Percentiles rank a stretch among this genome's conserved stretches.
These are phyloP conservation scores for Acanthurus lineatus DNA, from an alignment of 2,797 vertebrate genomes.

Conservation along the genomic window DNA sequence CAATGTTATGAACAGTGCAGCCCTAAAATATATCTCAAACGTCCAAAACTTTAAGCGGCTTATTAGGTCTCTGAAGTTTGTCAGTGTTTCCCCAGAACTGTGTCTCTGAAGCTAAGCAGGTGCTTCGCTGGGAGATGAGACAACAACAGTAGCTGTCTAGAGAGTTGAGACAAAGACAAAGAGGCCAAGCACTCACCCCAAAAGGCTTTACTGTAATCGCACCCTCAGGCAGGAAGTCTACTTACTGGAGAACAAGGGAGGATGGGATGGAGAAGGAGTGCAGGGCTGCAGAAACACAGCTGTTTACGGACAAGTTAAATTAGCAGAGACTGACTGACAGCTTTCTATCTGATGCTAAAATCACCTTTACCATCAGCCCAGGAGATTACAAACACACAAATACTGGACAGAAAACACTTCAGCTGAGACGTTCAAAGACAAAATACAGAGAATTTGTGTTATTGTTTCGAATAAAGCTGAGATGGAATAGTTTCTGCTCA, in stretches of 20 bases:
- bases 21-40: too few relatives aligned
- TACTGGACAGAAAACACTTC: constrained; percentile 3
- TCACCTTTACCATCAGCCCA: not conserved
- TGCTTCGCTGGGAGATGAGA: constrained; percentile 31
- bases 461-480: constrained; percentile 71
- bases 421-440: constrained; percentile 38
- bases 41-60: too few relatives aligned
- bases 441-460: constrained; percentile 34
- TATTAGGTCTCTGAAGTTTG: constrained; percentile 14
- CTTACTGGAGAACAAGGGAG: constrained; percentile 33
- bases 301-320: constrained; percentile 49
- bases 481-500: constrained; percentile 65
- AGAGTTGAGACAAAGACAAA: constrained; percentile 58
- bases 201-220: constrained; percentile 70
- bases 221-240: constrained; percentile 50
- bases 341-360: constrained; percentile 42
- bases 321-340: constrained; percentile 57
- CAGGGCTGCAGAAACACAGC: constrained; percentile 35
- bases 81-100: constrained; percentile 47
- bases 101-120: constrained; percentile 66
- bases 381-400: constrained; percentile 12
- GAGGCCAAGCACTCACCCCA: constrained; percentile 58
- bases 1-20: too few relatives aligned
- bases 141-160: constrained; percentile 61
- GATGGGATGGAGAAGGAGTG: not conserved